Evolutionary conservation across 2,113 vertebrate genomes (phyloP), one percentile per base, ranked within the genome.

Genomic region (Deroptyus accipitrinus): DNA sequence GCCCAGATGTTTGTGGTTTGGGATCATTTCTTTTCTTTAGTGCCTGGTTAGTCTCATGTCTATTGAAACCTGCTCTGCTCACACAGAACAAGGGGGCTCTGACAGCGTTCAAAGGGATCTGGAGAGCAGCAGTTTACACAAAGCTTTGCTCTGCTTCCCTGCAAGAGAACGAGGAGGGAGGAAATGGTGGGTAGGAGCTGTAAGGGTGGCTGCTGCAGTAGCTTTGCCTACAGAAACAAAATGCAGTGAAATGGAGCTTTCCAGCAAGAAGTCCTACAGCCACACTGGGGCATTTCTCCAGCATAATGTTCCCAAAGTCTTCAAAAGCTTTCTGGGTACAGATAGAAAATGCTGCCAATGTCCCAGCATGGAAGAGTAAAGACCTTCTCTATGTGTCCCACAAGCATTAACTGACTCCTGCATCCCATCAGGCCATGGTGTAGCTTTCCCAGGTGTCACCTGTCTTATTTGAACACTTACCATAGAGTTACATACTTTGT

Each of bases 1-100:
- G 3, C 63, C 63, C 95, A 94, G 94, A 94, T 95, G 90, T 81
- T 81, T 85, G 87, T 74, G 92, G 95, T 84, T 94, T 86, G 64
- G 90, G 84, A 41, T 12, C 27, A 15, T 30, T 13, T 41, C 13
- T n/a, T 75, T 62, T 31, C 63, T 33, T 23, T 18, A 48, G 73
- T 42, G 84, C 69, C 95, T 96, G 95, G 10, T 84, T 95, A 81
- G 61, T 84, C 64, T 95, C 90, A 89, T 74, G 73, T 83, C 44
- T 89, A 51, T 93, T 94, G 92, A 83, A 96, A 91, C 33, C 88
- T 89, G 68, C 81, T 62, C 28, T 25, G 81, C 74, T 95, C 54
- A 16, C 73, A 31, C 48, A 62, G 68, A 74, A 31, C 28, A 57
- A 91, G 78, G 78, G 67, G 86, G 41, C 49, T 79, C 85, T 83